These are phyloP conservation scores for Antedon mediterranea DNA, from an alignment of 53 echinoderm and acorn worm species.

Conservation along the genomic window DNA sequence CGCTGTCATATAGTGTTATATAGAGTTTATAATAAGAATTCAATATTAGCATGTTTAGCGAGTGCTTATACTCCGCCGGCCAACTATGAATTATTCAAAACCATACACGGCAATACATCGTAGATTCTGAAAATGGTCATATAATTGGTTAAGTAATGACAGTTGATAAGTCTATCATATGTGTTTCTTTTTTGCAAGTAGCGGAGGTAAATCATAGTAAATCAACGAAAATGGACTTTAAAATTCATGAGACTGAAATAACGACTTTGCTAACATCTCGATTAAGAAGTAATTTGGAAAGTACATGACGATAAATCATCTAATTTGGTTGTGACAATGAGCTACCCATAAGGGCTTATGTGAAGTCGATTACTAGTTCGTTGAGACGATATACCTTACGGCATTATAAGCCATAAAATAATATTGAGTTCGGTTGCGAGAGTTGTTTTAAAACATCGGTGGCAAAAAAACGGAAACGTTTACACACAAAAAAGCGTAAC, in stretches of 20 bases:
- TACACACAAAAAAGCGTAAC: background rate
- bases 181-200: background rate
- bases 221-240: slow-evolving; percentile 1
- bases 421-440: background rate
- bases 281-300: background rate
- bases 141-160: slow-evolving; percentile 1
- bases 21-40: background rate
- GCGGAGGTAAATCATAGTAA: background rate
- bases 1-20: background rate
- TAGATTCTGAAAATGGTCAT: background rate
- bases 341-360: background rate
- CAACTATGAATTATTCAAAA: background rate
- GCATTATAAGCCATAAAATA: background rate
- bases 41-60: background rate
- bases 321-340: background rate
- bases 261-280: background rate
- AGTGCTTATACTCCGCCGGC: background rate
- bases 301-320: background rate
- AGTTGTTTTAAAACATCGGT: background rate
- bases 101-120: background rate
- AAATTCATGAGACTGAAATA: background rate
- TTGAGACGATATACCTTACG: background rate
- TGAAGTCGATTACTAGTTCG: background rate
- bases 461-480: background rate
- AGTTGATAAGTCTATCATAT: background rate